These are phyloP conservation scores for Rattus norvegicus DNA, from an alignment of 2,113 vertebrate genomes.

Conservation along the genomic window DNA sequence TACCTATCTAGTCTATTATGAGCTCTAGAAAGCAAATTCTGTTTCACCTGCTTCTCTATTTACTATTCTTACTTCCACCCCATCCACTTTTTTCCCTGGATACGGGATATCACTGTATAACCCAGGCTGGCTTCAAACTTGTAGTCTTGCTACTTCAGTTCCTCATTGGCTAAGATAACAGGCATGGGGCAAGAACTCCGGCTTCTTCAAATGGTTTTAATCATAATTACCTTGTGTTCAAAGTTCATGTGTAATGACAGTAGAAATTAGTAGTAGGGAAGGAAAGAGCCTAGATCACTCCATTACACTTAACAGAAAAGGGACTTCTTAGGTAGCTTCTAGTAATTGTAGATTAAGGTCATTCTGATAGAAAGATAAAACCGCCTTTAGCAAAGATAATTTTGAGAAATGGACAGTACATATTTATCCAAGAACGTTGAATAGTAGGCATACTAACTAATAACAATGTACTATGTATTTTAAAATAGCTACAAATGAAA, in stretches of 20 bases:
- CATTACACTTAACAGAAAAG: neutral
- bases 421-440: constrained; percentile 10
- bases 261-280: neutral
- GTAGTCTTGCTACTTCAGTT: neutral
- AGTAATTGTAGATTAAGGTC: neutral
- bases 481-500: neutral
- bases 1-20: neutral
- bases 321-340: neutral
- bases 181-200: neutral
- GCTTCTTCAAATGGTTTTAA: neutral
- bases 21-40: constrained; percentile 49
- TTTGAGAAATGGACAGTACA: constrained; percentile 34
- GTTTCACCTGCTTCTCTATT: constrained; percentile 10
- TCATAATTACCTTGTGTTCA: neutral
- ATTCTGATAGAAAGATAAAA: constrained; percentile 39
- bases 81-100: neutral
- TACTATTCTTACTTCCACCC: neutral
- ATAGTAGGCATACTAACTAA: neutral
- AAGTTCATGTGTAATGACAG: constrained; percentile 10
- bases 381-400: neutral
- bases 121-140: neutral
- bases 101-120: neutral
- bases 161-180: neutral
- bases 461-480: neutral
- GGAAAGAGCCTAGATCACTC: neutral